Evolutionary conservation across 2,888 invertebrate species (phyloP).

Genomic region (Apamea crenata): DNA sequence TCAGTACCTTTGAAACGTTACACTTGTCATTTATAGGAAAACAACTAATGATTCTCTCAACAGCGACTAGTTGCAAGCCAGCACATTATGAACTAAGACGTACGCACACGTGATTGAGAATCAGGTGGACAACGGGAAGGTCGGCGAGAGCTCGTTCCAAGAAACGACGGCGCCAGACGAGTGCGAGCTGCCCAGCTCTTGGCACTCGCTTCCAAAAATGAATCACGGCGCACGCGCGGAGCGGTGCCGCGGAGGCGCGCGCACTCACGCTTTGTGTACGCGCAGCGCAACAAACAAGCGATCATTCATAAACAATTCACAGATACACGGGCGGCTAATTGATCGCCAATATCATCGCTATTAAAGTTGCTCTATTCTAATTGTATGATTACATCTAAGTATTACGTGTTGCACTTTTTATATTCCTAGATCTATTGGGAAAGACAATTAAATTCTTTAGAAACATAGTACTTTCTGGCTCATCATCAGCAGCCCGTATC

Average conservation of each 20-base stretch:
- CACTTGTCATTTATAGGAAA: slow-evolving; percentile 67
- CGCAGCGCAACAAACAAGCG: slow-evolving; percentile 75
- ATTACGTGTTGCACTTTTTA: slow-evolving; percentile 20
- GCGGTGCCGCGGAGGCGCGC: slow-evolving; percentile 56
- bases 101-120: slow-evolving; percentile 81
- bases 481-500: slow-evolving; percentile 11
- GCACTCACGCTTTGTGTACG: slow-evolving; percentile 69
- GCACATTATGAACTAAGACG: slow-evolving; percentile 77
- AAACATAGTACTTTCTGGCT: slow-evolving; percentile 8
- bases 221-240: slow-evolving; percentile 65
- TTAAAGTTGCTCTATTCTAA: slow-evolving; percentile 57
- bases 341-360: slow-evolving; percentile 69
- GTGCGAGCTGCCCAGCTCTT: slow-evolving; percentile 68
- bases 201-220: slow-evolving; percentile 73
- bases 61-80: slow-evolving; percentile 88
- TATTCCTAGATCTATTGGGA: slow-evolving; percentile 17
- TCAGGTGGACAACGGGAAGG: slow-evolving; percentile 83
- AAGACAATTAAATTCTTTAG: slow-evolving; percentile 14
- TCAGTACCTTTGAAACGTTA: slow-evolving; percentile 68
- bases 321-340: slow-evolving; percentile 67
- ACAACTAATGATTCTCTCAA: slow-evolving; percentile 83
- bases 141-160: slow-evolving; percentile 83
- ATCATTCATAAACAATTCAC: slow-evolving; percentile 83
- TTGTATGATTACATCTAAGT: slow-evolving; percentile 20
- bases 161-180: slow-evolving; percentile 83